A percentile compares a stretch with the other conserved stretches of the same genome.
phyloP scores from a whole-genome alignment of 2,888 invertebrate species.

The Brenthis daphne region DNA sequence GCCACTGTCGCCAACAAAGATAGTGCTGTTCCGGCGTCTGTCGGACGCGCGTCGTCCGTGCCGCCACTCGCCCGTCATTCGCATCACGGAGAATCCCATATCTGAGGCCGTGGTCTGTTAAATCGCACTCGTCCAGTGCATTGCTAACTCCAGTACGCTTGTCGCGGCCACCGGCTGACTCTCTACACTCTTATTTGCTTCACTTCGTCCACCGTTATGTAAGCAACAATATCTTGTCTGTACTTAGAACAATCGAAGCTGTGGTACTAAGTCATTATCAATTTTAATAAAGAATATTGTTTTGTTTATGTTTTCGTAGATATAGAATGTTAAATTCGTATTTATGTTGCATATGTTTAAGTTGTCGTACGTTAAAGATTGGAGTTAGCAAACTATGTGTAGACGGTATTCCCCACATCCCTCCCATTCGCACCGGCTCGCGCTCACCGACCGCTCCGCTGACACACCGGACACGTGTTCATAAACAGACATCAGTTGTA shows the following conservation, averaged over 20 bases:
- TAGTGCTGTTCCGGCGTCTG: conserved; percentile 84
- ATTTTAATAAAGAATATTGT: no score
- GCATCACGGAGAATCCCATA: conserved; percentile 91
- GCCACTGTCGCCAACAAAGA: conserved; percentile 87
- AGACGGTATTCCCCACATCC: background rate
- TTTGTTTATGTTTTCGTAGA: no score
- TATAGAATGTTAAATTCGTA: no score
- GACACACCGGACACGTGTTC: conserved; percentile 11
- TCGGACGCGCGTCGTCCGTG: conserved; percentile 77
- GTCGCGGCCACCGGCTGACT: background rate
- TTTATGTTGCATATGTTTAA: no score
- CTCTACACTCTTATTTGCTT: background rate
- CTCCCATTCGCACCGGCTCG: conserved; percentile 22
- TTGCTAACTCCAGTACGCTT: conserved; percentile 6
- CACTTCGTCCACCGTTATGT: background rate
- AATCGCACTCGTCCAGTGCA: background rate
- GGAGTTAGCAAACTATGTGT: conserved; percentile 6
- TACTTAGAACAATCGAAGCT: no score
- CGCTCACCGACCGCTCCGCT: conserved; percentile 18
- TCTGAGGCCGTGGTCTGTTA: conserved; percentile 89
- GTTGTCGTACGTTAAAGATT: no score
- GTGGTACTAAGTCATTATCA: no score
- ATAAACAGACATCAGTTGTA: background rate
- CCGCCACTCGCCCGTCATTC: conserved; percentile 84
- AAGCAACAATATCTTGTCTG: background rate